Percentiles rank a stretch among this genome's conserved stretches.
Conservation (phyloP, 2,797 vertebrate genomes). For the Pantherophis vulpinus region DNA sequence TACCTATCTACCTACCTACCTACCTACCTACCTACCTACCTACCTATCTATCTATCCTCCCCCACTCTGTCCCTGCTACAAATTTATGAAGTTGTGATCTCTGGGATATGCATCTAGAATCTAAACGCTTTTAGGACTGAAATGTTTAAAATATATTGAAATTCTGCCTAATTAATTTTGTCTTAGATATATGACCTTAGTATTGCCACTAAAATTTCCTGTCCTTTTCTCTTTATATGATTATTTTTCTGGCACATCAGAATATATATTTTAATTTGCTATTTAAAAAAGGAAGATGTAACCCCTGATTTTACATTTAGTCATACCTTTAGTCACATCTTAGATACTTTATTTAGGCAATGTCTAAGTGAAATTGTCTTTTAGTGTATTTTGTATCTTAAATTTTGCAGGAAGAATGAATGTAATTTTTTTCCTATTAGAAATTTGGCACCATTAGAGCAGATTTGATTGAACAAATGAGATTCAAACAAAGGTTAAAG, state of each 20-base stretch:
- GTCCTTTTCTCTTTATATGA: neutral
- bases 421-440: constrained; percentile 68
- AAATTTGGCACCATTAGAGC: constrained; percentile 95
- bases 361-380: neutral
- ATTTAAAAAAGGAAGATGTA: neutral
- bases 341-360: neutral
- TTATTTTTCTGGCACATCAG: neutral
- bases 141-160: neutral
- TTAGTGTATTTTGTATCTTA: neutral
- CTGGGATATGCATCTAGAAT: neutral
- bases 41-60: too few species aligned
- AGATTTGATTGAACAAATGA: constrained; percentile 97
- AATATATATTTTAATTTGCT: neutral
- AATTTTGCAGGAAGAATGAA: neutral
- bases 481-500: constrained; percentile 95
- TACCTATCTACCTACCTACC: too few species aligned
- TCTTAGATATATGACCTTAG: neutral
- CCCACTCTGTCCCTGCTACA: too few species aligned
- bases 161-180: neutral
- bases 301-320: neutral
- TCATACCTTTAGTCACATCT: neutral
- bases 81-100: neutral
- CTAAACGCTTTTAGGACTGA: neutral
- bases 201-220: neutral
- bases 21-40: too few species aligned